Base-by-base conservation (phyloP, 2,113 vertebrate species). In the Sitta europaea region DNA sequence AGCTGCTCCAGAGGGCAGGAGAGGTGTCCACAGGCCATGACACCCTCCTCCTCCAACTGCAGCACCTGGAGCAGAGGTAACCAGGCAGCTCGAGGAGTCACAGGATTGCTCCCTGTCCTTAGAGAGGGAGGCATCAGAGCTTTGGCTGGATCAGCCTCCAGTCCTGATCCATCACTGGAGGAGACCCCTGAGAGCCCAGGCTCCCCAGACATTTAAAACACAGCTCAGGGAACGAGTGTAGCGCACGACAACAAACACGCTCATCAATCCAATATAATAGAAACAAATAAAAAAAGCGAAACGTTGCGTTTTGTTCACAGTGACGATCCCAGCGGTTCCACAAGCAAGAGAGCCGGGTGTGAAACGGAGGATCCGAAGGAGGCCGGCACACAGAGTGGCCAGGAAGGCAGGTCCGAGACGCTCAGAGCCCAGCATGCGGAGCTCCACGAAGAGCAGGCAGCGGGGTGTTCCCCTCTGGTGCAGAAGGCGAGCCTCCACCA, bases 401-500 rank as follows among this genome's bases (percentile, higher is more conserved):
- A 98, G 97, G 97, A 97, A 94, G 97, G 97, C 97, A 96, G 97
- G 97, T 97, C 97, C 97, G 97, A 97, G 98, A 97, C 96, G 98
- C 97, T 98, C 94, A 98, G 97, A 98, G 98, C 97, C 97, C 97
- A 96, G 97, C 97, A 35, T 67, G 81, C 19, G 95, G 96, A 96
- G 94, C 92, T 85, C 63, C 97, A 96, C 70, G 98, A 98, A 97
- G 98, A 98, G 98, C 97, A 95, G 98, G 98, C 98, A 97, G 98
- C 98, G 98, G 98, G 96, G 38, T 98, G 97, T 97, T 98, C 97
- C 97, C 90, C 95, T 43, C 93, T 96, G 97, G 98, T 98, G 94
- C 98, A 98, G 97, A 98, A 98, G 97, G 98, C 99, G 87, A 99
- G 99, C 96, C 98, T 99, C 97, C 99, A 99, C 94, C 98, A 98